Percentiles rank a stretch among this genome's conserved stretches.
phyloP scores from a whole-genome alignment of 2,797 vertebrate genomes.

The Jordanella pulchra region DNA sequence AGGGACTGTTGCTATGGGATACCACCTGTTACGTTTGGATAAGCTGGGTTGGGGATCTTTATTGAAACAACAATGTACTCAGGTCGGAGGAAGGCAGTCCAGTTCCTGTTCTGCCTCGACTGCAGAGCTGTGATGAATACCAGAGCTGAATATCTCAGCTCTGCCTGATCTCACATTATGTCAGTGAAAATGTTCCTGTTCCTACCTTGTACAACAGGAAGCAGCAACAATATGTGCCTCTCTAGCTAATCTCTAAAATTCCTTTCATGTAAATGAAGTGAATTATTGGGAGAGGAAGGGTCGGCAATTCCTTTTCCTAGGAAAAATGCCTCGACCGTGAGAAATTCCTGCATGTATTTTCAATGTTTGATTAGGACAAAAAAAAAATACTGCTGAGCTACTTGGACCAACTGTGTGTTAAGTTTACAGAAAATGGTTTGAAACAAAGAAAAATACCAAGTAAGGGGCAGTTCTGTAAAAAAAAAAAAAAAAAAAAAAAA shows the following conservation, averaged over 20 bases:
- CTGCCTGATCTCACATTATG: conserved; percentile 2
- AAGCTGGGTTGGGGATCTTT: neutral
- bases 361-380: neutral
- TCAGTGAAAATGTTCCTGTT: conserved; percentile 7
- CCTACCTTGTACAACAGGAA: conserved; percentile 21
- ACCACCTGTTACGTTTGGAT: conserved; percentile 20
- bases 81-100: neutral
- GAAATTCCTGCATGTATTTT: neutral
- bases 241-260: neutral
- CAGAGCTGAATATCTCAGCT: neutral
- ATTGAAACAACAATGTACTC: conserved; percentile 16
- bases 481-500: too few species aligned
- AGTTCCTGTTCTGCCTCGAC: conserved; percentile 25
- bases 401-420: neutral
- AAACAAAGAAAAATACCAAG: neutral
- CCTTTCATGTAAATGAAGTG: neutral
- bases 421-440: neutral
- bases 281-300: neutral
- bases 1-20: conserved; percentile 51
- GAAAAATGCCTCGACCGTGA: neutral
- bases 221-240: neutral
- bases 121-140: conserved; percentile 7
- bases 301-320: neutral
- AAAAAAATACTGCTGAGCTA: neutral
- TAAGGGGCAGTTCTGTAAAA: neutral